Base-by-base conservation (phyloP, 2,113 vertebrate genomes). In the Amblyornis subalaris region DNA sequence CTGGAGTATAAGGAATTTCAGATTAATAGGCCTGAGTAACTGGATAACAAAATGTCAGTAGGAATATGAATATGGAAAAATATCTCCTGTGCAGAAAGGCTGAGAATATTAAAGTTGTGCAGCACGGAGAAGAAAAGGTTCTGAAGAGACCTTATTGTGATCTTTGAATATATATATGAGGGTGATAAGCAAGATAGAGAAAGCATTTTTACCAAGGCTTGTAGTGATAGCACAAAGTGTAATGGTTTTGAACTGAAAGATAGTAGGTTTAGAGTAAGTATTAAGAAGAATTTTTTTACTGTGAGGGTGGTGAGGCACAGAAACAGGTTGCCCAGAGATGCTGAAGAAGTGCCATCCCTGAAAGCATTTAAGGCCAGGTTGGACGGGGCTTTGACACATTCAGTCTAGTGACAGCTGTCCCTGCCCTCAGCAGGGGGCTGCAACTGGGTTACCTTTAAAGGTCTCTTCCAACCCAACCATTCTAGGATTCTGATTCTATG, bases 361-460 rank as follows among this genome's bases (percentile, higher is more conserved):
- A 8, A 58, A 48, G 12, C 17, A 6, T 35, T 91, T 16, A 81
- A 58, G 23, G 15, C 8, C 16, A 29, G 4, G 5, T 18, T 75
- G 12, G 29, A 79, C 5, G 9, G 6, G 13, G 3, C 5, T 31
- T 53, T 58, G 38, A 90, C 31, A 23, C 26, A 29, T 9, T 12
- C 26, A 13, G 3, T 6, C 9, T 47, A 31, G 14, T 50, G 36
- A n/a, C 54, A 74, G 6, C 2, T 44, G 25, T 10, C 20, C 35
- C 28, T 48, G 31, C 6, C 15, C 5, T 9, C 20, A 24, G 8
- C 21, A 36, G 8, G 4, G 6, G 5, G 2, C 0, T 40, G 26
- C 17, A 23, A 48, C 3, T 10, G 14, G 3, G 13, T 40, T 12
- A 40, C 12, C 16, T 77, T 35, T 64, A 44, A 77, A 62, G 5